Conservation (phyloP, 1,140 invertebrate species). For the Goniozus legneri region DNA sequence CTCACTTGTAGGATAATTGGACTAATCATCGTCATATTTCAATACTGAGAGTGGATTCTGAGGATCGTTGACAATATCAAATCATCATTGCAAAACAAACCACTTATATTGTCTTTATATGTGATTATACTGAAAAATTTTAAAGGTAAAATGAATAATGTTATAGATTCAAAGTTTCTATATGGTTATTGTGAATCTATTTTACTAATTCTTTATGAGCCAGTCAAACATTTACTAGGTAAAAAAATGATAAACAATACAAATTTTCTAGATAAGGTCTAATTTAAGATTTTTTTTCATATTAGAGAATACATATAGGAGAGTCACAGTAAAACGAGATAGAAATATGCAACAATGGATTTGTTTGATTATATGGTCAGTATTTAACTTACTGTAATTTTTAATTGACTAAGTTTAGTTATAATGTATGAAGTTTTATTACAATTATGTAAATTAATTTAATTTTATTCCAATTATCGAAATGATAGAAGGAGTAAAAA, state of each 20-base stretch:
- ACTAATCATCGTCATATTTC: slow-evolving; percentile 80
- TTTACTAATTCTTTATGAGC: slow-evolving; percentile 93
- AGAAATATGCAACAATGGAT: slow-evolving; percentile 92
- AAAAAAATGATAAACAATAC: too few relatives aligned
- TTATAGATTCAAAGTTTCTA: too few relatives aligned
- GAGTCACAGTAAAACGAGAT: slow-evolving; percentile 91
- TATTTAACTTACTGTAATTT: slow-evolving; percentile 83
- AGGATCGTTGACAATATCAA: slow-evolving; percentile 75
- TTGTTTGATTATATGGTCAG: slow-evolving; percentile 96
- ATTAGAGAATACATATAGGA: too few relatives aligned
- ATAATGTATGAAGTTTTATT: background rate
- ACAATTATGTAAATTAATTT: slow-evolving; percentile 10
- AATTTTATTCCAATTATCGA: slow-evolving; percentile 67
- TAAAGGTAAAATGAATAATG: slow-evolving; percentile 91
- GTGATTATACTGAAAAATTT: slow-evolving; percentile 83
- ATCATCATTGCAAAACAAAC: too few relatives aligned
- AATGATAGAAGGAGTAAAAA: slow-evolving; percentile 84
- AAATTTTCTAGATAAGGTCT: too few relatives aligned
- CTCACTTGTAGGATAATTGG: slow-evolving; percentile 82
- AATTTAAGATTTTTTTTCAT: too few relatives aligned
- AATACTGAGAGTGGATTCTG: slow-evolving; percentile 91
- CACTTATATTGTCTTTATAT: slow-evolving; percentile 84
- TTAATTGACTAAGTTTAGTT: slow-evolving; percentile 63
- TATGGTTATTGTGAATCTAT: too few relatives aligned
- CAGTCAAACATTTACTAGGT: slow-evolving; percentile 95